Evolutionary conservation across 2,113 vertebrate genomes (phyloP), one percentile per base, ranked within the genome.

Genomic region (Tyrannus savana): DNA sequence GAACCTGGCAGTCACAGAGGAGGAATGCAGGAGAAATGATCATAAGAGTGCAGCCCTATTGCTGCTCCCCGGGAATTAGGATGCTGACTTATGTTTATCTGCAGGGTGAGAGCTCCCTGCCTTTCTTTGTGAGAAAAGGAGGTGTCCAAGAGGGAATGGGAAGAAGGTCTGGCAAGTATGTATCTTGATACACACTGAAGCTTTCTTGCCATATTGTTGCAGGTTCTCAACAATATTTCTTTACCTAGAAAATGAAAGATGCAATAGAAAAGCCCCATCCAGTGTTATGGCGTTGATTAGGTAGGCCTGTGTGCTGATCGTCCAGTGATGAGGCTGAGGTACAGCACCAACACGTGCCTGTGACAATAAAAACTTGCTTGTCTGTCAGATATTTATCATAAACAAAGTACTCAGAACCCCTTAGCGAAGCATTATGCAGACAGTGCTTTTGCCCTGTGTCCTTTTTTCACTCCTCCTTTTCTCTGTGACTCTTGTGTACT

Each of bases 311-410:
- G 53, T 44, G 72, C 53, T 1, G 6, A 15, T 5, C 47, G 41
- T 35, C 33, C 53, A 28, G 49, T 13, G 50, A 35, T 0, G 5
- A 52, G 21, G 28, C 39, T 39, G 62, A 69, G 55, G 22, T 67
- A 27, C 13, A 19, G 46, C 0, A 0, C 24, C 4, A 9, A 39
- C 28, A 33, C 0, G 1, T 25, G 24, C 33, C 23, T 3, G 2
- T 73, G 56, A n/a, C 64, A 47, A 58, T 3, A 23, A 86, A 41
- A 50, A 27, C 42, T 69, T 73, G 42, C 31, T 74, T 24, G 24
- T 77, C 83, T 77, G 3, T 71, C 66, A 59, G 49, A 42, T 25
- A 23, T 56, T 86, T 63, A 41, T 42, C 18, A 12, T 44, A 33
- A 83, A 75, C 31, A 55, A 95, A n/a, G 33, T 28, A 41, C 50